A percentile compares a stretch with the other conserved stretches of the same genome.
These are phyloP conservation scores for Fukomys damarensis DNA, from an alignment of 2,113 vertebrate genomes.

Conservation along the genomic window DNA sequence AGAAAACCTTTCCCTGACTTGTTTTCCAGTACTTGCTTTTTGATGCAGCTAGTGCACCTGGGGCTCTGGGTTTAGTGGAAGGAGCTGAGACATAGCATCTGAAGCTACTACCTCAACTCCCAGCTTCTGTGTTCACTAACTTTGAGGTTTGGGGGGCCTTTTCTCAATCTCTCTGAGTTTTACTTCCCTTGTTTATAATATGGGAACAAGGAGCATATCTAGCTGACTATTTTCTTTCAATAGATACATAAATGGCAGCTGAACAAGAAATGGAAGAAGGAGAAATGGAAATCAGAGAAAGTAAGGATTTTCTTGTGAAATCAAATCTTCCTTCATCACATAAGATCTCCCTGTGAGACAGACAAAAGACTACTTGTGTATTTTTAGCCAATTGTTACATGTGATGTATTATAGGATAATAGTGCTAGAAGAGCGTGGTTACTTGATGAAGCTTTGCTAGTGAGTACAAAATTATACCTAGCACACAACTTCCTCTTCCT, in stretches of 20 bases:
- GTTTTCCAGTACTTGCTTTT: not conserved
- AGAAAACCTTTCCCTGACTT: not conserved
- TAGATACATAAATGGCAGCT: not conserved
- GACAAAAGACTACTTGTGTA: not conserved
- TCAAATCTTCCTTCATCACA: not conserved
- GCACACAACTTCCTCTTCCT: not conserved
- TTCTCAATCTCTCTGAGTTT: not conserved
- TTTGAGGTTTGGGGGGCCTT: not conserved
- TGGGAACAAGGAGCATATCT: not conserved
- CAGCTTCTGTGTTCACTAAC: not conserved
- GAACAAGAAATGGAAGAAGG: slow-evolving; percentile 21
- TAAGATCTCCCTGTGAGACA: not conserved
- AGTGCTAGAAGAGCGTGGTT: not conserved
- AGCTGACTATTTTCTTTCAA: not conserved
- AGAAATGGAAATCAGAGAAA: not conserved
- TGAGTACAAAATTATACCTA: not conserved
- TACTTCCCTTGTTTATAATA: not conserved
- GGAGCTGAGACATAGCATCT: not conserved
- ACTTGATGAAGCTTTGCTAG: not conserved
- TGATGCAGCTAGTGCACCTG: not conserved
- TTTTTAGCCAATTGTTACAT: not conserved
- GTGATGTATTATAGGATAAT: not conserved
- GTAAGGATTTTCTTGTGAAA: not conserved
- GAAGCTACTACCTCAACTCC: not conserved
- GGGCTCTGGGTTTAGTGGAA: not conserved